These are phyloP conservation scores for Eupleurogrammus muticus DNA, from an alignment of 2,797 vertebrate species.

Conservation along the genomic window DNA sequence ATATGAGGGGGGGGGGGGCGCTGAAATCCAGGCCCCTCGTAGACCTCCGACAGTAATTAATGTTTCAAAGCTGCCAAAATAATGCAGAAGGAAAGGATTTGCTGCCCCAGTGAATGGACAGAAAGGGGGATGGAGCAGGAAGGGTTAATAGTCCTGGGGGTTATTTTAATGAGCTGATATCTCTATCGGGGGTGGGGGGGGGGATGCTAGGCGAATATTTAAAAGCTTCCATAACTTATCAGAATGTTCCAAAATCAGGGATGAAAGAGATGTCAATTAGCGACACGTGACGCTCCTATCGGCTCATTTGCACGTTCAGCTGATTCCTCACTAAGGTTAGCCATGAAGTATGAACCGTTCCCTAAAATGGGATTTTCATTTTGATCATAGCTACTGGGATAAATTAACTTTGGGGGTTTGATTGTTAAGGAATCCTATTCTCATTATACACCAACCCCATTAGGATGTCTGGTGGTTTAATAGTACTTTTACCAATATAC, in stretches of 20 bases:
- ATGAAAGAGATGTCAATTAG: constrained; percentile 74
- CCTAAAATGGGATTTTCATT: constrained; percentile 60
- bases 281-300: constrained; percentile 40
- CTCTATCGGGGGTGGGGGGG: constrained; percentile 50
- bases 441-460: neutral
- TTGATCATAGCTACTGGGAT: constrained; percentile 58
- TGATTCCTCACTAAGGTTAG: constrained; percentile 42
- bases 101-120: constrained; percentile 46
- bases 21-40: constrained; percentile 66
- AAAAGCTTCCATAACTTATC: constrained; percentile 49
- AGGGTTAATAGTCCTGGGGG: constrained; percentile 65
- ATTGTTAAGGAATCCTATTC: constrained; percentile 15
- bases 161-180: constrained; percentile 72
- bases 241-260: constrained; percentile 57
- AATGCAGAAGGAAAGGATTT: constrained; percentile 56
- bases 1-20: no score
- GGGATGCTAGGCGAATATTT: constrained; percentile 34
- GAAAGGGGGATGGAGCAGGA: constrained; percentile 41
- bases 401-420: constrained; percentile 31
- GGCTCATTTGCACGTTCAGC: constrained; percentile 67
- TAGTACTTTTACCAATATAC: no score
- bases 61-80: constrained; percentile 65
- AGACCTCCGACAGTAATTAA: constrained; percentile 71
- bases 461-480: neutral
- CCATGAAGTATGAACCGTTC: constrained; percentile 34